Evolutionary conservation across 1,140 invertebrate genomes (phyloP), one percentile per base, ranked within the genome.

Genomic region (Dryas iulia): DNA sequence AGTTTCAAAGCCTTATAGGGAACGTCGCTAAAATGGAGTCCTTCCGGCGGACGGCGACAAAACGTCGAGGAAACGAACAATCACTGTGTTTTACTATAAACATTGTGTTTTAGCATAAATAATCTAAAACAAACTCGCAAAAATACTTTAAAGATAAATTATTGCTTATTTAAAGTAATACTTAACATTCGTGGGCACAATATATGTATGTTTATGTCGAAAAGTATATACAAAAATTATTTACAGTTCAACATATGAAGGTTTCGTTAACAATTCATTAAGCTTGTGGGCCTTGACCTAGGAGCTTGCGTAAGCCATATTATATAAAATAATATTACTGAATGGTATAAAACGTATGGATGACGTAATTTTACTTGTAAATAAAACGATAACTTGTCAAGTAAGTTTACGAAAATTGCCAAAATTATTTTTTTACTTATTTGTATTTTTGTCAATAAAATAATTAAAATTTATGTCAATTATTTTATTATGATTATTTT

Each of bases 1-100:
- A 63, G 73, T 69, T 56, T 65, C 63, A 67, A 47, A 12, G 54
- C 84, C 81, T 66, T 81, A 78, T 78, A 77, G 72, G 81, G 68
- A 23, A 31, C 64, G 60, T 64, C 60, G 60, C 78, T 21, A 69
- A 77, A 76, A 84, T 77, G 84, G 84, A 12, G 54, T 79, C 79
- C 80, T 87, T 89, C 87, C 86, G 88, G 78, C 83, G 81, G 80
- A 81, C 77, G 67, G 21, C 59, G 56, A 25, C 65, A 58, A 18
- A 53, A 60, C 69, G 58, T 54, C 59, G 54, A 78, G 76, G 78
- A 76, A 77, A 77, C 60, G 66, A 56, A 18, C 30, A 58, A 61
- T 39, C 54, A 14, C 12, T 2, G 39, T 21, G 10, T 47, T 47
- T 18, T 47, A 47, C 39, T 18, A 47, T 47, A 47, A 47, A 47